Base-by-base conservation (phyloP, 2,113 vertebrate species). In the Brachypodius melanocephalos region DNA sequence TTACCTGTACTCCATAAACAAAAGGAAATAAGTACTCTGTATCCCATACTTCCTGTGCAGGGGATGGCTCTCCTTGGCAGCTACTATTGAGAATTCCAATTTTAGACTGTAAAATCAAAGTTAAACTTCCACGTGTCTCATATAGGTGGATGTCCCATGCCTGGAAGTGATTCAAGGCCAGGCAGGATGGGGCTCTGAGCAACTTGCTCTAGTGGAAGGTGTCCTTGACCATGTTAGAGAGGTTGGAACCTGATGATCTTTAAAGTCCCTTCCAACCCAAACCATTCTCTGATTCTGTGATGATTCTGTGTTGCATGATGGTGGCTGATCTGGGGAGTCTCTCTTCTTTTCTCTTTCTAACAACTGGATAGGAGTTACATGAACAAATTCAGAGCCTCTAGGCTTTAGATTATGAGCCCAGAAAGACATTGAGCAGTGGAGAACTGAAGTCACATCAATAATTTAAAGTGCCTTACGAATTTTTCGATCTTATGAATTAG, bases 401-500 rank as follows among this genome's bases (percentile, higher is more conserved):
- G 29, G 52, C 22, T 87, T 89, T 82, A 26, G 17, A n/a, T 69
- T 79, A 65, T 87, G 69, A 89, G n/a, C 45, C 66, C 40, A 78
- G 68, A 49, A 92, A 40, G n/a, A n/a, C 10, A 38, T 34, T 85
- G 43, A 91, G 67, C 54, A 22, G 55, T 46, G 78, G 46, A 84
- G 89, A 87, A 52, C 31, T 45, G 40, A 85, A 82, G 55, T 71
- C 51, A 63, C 25, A 75, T 84, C 66, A 92, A 55, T 94, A 83
- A 91, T 66, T 88, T n/a, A 80, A 76, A 76, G 32, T 1, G 1
- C 67, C 73, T 87, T 89, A 48, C 58, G 69, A 58, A 80, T 69
- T 93, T 87, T 82, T 83, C 40, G 43, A 69, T 67, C 67, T 80
- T 69, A 89, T 24, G 32, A 89, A 89, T 89, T 93, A 82, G 66